Evolutionary conservation across 2,888 invertebrate species (phyloP).

Genomic region (Meliscaeva auricollis): DNA sequence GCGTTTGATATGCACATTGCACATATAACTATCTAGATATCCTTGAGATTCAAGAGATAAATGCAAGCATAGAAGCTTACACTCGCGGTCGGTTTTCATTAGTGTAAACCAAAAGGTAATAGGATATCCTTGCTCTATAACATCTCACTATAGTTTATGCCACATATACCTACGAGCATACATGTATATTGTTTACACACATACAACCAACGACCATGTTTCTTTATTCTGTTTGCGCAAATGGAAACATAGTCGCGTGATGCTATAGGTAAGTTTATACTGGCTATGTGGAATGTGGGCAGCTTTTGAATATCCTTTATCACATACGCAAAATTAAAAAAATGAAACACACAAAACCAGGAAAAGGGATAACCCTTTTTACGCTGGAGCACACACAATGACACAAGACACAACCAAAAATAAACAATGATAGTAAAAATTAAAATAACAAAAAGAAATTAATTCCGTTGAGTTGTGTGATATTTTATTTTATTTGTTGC

Average conservation of each 20-base stretch:
- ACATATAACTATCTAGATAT: not conserved
- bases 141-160: not conserved
- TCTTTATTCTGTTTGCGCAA: constrained; percentile 32
- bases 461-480: constrained; percentile 25
- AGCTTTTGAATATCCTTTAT: constrained; percentile 62
- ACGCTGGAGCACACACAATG: not conserved
- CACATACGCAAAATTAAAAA: constrained; percentile 31
- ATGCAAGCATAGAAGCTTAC: constrained; percentile 34
- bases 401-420: constrained; percentile 7
- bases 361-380: constrained; percentile 14
- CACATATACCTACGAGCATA: not conserved
- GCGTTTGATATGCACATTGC: not conserved
- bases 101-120: constrained; percentile 30
- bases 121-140: constrained; percentile 38
- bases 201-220: constrained; percentile 7
- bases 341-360: not conserved
- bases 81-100: constrained; percentile 37
- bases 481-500: not conserved
- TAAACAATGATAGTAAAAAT: constrained; percentile 32
- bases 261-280: constrained; percentile 32
- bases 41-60: constrained; percentile 30
- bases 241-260: not conserved
- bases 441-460: constrained; percentile 37
- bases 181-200: not conserved
- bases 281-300: constrained; percentile 40